Percentiles rank a stretch among this genome's conserved stretches.
Evolutionary conservation across 2,113 vertebrate species (phyloP).

Genomic region (Daboia siamensis): DNA sequence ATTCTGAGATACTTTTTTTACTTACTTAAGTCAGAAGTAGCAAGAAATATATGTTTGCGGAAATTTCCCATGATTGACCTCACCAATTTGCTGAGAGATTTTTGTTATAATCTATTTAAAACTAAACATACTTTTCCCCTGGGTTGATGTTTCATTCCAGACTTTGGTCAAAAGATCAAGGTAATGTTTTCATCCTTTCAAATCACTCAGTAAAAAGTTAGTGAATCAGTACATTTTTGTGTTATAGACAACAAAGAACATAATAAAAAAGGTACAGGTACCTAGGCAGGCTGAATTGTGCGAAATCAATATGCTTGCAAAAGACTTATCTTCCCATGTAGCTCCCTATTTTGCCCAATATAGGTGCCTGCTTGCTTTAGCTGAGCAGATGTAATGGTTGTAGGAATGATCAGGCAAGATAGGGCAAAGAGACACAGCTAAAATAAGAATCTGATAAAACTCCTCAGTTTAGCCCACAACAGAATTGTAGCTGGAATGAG

Average conservation of each 20-base stretch:
- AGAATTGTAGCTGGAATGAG: not conserved
- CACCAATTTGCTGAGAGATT: not conserved
- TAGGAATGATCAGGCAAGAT: not conserved
- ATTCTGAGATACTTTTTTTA: conserved; percentile 4
- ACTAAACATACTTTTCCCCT: conserved; percentile 12
- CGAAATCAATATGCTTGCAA: not conserved
- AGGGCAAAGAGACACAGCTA: not conserved
- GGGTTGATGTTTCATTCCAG: not conserved
- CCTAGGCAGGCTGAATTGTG: not conserved
- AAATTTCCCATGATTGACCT: not conserved
- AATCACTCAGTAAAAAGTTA: conserved; percentile 3
- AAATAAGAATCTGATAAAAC: not conserved
- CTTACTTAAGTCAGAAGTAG: not conserved
- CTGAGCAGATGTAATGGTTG: not conserved
- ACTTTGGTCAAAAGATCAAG: not conserved
- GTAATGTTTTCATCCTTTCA: not conserved
- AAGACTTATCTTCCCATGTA: not conserved
- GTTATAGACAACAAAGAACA: not conserved
- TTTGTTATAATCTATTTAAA: not conserved
- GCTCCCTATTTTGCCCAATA: not conserved
- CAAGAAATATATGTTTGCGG: conserved; percentile 5
- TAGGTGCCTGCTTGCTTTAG: not conserved
- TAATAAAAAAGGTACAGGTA: not conserved
- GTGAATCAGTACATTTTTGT: not conserved
- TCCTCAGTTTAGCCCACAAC: not conserved